These are phyloP conservation scores for Prunella himalayana DNA, from an alignment of 2,113 vertebrate species.

Conservation along the genomic window DNA sequence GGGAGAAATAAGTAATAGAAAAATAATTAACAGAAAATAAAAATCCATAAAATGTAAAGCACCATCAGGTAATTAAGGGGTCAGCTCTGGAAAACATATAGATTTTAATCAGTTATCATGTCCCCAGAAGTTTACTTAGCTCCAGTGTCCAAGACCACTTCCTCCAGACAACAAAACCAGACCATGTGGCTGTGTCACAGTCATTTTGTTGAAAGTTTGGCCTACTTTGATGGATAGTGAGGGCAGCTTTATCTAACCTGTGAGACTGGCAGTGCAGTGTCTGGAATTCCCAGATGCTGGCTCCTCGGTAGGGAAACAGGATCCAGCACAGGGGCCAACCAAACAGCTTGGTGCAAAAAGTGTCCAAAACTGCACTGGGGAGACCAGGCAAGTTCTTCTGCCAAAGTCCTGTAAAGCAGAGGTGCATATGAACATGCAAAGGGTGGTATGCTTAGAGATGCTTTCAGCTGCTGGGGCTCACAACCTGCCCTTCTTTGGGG, in stretches of 20 bases:
- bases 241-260: background rate
- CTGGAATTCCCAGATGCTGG: background rate
- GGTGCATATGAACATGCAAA: background rate
- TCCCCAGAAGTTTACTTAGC: background rate
- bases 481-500: background rate
- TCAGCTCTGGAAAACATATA: background rate
- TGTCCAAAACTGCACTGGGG: rapidly evolving
- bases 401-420: background rate
- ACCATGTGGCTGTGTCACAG: background rate
- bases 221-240: background rate
- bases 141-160: background rate
- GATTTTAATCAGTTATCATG: background rate
- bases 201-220: background rate
- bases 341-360: background rate
- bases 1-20: background rate
- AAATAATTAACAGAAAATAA: background rate
- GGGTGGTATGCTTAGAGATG: background rate
- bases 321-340: background rate
- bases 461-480: background rate
- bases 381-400: background rate
- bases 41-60: background rate
- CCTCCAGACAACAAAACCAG: background rate
- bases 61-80: background rate
- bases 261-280: background rate
- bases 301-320: rapidly evolving